Evolutionary conservation across 2,797 vertebrate genomes (phyloP), one percentile per base, ranked within the genome.

Genomic region (Basileuterus tristriatus): DNA sequence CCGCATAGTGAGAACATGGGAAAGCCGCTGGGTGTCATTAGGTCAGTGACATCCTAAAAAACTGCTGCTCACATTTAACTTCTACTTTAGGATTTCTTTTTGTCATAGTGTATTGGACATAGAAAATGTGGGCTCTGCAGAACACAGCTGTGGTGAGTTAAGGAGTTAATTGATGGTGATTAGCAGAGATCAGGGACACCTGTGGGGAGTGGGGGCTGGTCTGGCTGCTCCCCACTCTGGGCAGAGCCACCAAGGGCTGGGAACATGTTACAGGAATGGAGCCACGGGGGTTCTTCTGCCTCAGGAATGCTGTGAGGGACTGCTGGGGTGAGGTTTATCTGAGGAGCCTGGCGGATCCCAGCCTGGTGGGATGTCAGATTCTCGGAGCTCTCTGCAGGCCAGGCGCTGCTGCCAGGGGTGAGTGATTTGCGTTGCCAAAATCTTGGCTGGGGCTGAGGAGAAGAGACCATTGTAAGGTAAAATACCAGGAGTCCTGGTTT

Each of bases 381-480:
- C n/a, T 0, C 0, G 0, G 0, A 22, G 5, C 63, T 30, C 14
- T 2, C 43, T 30, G 65, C 1, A 0, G 23, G 12, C 78, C 3
- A 0, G 20, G 49, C 3, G 7, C 74, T 46, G 56, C 53, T 12
- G 22, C 3, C 1, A 52, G 27, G 2, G 43, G 3, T 12, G 29
- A 20, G 52, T 15, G 68, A 41, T 32, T 44, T 37, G 18, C 0
- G 0, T 26, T 9, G 10, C 29, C 34, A 15, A 2, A 34, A 22
- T 4, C 4, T 6, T 29, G 50, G 10, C 63, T 52, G 53, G 17
- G 46, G 16, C 36, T 26, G 21, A 47, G 59, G 22, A 30, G 34
- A 22, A 24, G 43, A 22, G 17, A 29, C 19, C 2, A 0, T 0
- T 7, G 34, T 11, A 7, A 46, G 46, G 41, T 39, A 5, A 68